Percentiles rank a stretch among this genome's conserved stretches.
These are phyloP conservation scores for Poecile atricapillus DNA, from an alignment of 2,113 vertebrate genomes.

Conservation along the genomic window DNA sequence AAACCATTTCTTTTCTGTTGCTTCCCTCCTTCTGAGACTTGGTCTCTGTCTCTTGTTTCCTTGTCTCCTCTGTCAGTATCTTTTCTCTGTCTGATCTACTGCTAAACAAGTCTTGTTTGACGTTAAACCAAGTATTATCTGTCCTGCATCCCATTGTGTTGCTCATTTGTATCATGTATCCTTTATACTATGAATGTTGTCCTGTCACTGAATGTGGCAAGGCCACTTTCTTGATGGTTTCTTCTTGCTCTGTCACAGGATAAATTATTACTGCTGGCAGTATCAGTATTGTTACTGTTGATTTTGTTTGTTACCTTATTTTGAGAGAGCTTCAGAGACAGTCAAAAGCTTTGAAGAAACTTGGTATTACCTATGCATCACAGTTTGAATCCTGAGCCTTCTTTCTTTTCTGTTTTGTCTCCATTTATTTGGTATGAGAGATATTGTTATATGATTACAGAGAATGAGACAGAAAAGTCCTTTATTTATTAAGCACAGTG, in stretches of 20 bases:
- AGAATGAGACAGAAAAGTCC: background rate
- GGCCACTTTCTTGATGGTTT: background rate
- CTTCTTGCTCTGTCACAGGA: background rate
- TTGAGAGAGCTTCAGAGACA: background rate
- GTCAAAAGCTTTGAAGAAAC: background rate
- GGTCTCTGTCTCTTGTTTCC: background rate
- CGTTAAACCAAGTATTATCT: background rate
- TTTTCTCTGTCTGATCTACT: background rate
- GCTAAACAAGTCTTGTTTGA: background rate
- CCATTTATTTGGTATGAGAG: background rate
- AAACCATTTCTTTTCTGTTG: background rate
- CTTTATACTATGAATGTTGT: background rate
- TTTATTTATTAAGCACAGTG: background rate
- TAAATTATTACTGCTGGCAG: background rate
- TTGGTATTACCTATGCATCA: background rate
- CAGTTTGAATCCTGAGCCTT: background rate
- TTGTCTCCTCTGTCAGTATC: background rate
- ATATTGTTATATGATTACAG: background rate
- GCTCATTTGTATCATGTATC: background rate
- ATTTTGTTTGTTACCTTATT: background rate
- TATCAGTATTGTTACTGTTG: background rate
- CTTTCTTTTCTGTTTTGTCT: background rate
- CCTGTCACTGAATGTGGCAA: background rate
- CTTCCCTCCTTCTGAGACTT: background rate
- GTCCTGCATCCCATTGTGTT: background rate